Evolutionary conservation across 1,140 invertebrate species (phyloP).

Genomic region (Drosophila hydei): DNA sequence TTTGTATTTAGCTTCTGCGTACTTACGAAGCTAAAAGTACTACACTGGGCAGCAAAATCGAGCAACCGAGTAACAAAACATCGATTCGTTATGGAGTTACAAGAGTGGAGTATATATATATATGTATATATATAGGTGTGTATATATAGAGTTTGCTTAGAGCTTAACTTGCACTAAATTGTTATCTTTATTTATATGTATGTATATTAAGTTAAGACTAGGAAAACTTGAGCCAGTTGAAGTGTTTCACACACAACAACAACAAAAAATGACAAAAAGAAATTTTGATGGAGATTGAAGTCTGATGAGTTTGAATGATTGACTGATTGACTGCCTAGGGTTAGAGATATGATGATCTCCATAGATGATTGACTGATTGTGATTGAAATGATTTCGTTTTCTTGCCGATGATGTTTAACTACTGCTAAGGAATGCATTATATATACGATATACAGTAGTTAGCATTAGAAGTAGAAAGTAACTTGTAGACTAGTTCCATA

Average conservation of each 20-base stretch:
- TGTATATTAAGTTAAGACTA: conserved; percentile 32
- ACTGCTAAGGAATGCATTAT: conserved; percentile 27
- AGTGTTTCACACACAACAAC: conserved; percentile 13
- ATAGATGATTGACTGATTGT: conserved; percentile 18
- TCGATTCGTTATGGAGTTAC: conserved; percentile 34
- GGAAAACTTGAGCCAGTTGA: conserved; percentile 18
- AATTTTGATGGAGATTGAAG: conserved; percentile 8
- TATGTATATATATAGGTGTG: conserved; percentile 2
- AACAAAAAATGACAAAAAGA: conserved; percentile 36
- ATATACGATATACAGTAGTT: conserved; percentile 27
- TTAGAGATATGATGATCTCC: background rate
- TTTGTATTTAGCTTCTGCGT: conserved; percentile 59
- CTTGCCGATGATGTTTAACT: conserved; percentile 5
- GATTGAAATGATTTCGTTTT: conserved; percentile 9
- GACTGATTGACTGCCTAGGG: conserved; percentile 14
- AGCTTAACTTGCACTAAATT: conserved; percentile 67
- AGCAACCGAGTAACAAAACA: conserved; percentile 62
- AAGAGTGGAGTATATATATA: conserved; percentile 19
- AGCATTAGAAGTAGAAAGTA: conserved; percentile 25
- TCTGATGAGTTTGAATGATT: conserved; percentile 20
- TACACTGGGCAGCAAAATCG: conserved; percentile 61
- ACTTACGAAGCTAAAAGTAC: conserved; percentile 68
- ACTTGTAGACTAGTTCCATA: conserved; percentile 45
- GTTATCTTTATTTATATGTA: conserved; percentile 33
- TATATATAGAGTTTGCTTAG: conserved; percentile 48